Evolutionary conservation across 2,113 vertebrate species (phyloP), one percentile per base, ranked within the genome.

Genomic region (rat (Rattus norvegicus)): DNA sequence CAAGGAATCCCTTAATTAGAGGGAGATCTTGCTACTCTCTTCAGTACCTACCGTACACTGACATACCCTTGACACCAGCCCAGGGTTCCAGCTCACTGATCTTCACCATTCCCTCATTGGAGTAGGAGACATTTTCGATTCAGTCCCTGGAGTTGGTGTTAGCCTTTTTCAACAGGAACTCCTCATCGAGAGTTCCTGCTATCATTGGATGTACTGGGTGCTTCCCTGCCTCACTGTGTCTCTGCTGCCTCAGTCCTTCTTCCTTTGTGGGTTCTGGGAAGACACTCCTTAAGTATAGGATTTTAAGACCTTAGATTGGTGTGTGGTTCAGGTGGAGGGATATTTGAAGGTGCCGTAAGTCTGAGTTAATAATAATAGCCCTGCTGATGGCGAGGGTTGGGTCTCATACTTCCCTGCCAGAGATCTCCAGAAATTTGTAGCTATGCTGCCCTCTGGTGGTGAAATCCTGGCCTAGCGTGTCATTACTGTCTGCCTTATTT

Each of bases 391-490:
- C 69, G 30, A 33, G 56, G 95, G 43, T 61, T 39, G 80, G 52
- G 81, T 43, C 88, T 86, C 19, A 75, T 0, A 33, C 7, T 9
- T 43, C 47, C 33, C 7, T 10, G 2, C 16, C 43, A 79, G 4
- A 72, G 93, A 90, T 56, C 75, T 73, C 86, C 49, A 80, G 83
- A 84, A 92, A 91, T 73, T 92, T 96, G 92, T 93, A 93, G 47
- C 43, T 92, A 39, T 95, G 91, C 96, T 97, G 95, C 97, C 97
- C 96, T 65, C 98, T 95, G 63, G 95, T 95, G 98, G 97, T 56
- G 33, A 61, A n/a, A 84, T 33, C 65, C 19, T 56, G 19, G 24
- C 65, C 17, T 83, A 79, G 81, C 63, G 5, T 26, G 94, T 69
- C 70, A 36, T 4, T 61, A 67, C 70, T 30, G 1, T 13, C 47